Conservation (phyloP, 2,888 invertebrate genomes). For the Amblyjoppa fuscipennis region DNA sequence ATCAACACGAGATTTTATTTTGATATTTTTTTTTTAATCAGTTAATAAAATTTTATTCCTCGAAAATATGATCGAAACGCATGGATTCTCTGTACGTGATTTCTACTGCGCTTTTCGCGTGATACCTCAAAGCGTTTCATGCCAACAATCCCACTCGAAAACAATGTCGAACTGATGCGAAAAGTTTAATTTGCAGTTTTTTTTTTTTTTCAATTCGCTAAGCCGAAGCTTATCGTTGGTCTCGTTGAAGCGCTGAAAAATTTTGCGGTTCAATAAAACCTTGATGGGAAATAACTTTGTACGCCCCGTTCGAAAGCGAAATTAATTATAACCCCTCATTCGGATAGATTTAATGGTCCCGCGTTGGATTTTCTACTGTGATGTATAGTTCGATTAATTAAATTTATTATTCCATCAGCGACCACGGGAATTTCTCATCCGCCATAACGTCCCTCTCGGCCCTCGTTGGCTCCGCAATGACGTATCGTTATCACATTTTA, state of each 20-base stretch:
- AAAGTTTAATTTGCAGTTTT: not conserved
- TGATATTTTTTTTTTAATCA: not conserved
- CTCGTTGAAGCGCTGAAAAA: not conserved
- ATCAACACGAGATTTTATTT: not conserved
- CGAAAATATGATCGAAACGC: not conserved
- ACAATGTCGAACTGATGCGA: not conserved
- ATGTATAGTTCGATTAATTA: conserved; percentile 6
- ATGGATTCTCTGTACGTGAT: not conserved
- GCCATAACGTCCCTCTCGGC: conserved; percentile 8
- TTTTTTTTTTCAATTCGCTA: not conserved
- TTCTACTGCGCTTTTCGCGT: not conserved
- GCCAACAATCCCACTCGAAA: not conserved
- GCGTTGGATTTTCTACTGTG: not conserved
- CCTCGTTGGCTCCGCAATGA: not conserved
- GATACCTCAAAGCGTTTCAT: not conserved
- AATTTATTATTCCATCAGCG: conserved; percentile 43
- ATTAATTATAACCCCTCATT: not conserved
- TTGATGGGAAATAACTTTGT: not conserved
- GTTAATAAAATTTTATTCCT: not conserved
- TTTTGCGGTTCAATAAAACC: not conserved
- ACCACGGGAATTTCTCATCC: conserved; percentile 2
- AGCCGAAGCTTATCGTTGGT: not conserved
- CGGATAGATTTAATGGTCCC: not conserved
- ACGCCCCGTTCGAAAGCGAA: not conserved
- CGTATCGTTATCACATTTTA: conserved; percentile 34